Evolutionary conservation across 2,113 vertebrate genomes (phyloP), one percentile per base, ranked within the genome.

Genomic region (Neofelis nebulosa): DNA sequence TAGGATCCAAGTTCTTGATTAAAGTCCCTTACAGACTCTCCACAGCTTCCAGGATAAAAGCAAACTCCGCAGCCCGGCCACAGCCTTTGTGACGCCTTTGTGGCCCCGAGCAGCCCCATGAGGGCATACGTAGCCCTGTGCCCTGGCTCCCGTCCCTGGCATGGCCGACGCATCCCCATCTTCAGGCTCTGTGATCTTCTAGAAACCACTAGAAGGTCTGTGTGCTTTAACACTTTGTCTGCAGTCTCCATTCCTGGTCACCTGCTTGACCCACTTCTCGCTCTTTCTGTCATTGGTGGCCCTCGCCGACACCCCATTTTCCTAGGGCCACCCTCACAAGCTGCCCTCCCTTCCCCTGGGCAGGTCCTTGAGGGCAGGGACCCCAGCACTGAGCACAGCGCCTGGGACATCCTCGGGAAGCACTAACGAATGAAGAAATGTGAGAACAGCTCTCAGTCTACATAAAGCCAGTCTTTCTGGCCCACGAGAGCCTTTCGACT

Each of bases 141-240:
- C 11, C 52, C 63, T 4, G 25, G n/a, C 45, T 74, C 36, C 63
- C 1, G 5, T 38, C 50, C 4, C 2, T 2, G 19, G 45, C 63
- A 2, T 3, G 9, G 33, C 3, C 48, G 4, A 2, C 1, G 3
- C 1, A 1, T 55, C 25, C 41, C 23, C 29, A 3, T 1, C 41
- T 45, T n/a, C 66, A 29, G 9, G n/a, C 93, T 21, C 21, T 23
- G 21, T 12, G 73, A 7, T 38, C 27, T 38, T 55, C 86, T 50
- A n/a, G 91, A 31, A 19, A 63, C n/a, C 82, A 7, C 21, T 9
- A 8, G 36, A 31, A 41, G 57, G 0, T 38, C 50, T 12, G 15
- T 14, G 25, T 29, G 65, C 66, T 63, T 23, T 61, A 14, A 15
- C 3, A 25, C 36, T 3, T 16, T 13, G 4, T 15, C 48, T 25